Base-by-base conservation (phyloP, 2,797 vertebrate genomes). In the Antennarius maculatus region DNA sequence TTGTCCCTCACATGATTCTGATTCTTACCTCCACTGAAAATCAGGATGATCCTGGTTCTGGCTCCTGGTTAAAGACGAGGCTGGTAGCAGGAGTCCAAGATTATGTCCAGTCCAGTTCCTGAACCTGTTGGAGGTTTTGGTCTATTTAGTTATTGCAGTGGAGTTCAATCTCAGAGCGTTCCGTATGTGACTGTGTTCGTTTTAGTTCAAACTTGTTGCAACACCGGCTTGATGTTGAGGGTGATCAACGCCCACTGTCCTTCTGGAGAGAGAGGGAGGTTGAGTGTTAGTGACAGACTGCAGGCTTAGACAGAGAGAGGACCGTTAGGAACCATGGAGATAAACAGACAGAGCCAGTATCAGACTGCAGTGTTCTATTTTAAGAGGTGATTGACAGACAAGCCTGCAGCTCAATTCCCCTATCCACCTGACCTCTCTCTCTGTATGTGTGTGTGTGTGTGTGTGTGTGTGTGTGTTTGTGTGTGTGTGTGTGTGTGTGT, bases 371-470 rank as follows among this genome's bases (percentile, higher is more conserved):
- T 1, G 54, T 65, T 61, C 78, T 87, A 87, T 85, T 83, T 71
- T 72, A 10, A 43, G 67, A 87, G 63, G 69, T 85, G 85, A 87
- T 47, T 79, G 85, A 85, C 81, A 75, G 80, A 83, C 74, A 6
- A 76, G 80, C 62, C 82, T 84, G 79, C 59, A 37, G 18, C 27
- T 13, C 11, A 4, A 8, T 11, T 7, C 29, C 29, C 61, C 50
- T 18, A 27, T 13, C 28, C 16, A 16, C 31, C 17, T 5, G 13
- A 3, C 16, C 11, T 4, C 16, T 17, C 34, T 49, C 23, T 17
- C 15, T 55, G 16, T 14, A 7, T 15, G 13, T 15, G 31, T 23
- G 16, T 46, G 28, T 31, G n/a, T 31, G 41, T 63, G 16, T 34
- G 16, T 62, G 41, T 47, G 15, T 29, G 16, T 58, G 42, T 46